Evolutionary conservation across 1,140 invertebrate genomes (phyloP), one percentile per base, ranked within the genome.

Genomic region (Galleria mellonella): DNA sequence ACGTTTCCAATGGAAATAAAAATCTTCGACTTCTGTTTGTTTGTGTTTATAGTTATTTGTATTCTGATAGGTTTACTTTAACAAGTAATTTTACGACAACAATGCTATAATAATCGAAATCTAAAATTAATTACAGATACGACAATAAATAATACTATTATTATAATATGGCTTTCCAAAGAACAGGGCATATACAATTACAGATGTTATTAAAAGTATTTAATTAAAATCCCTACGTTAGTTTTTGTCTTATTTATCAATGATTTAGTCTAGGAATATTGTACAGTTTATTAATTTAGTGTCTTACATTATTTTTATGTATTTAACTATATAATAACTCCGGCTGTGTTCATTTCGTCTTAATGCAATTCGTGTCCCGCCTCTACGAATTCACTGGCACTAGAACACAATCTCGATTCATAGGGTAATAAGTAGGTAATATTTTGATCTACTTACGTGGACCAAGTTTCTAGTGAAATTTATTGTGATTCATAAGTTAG

Each of bases 1-100:
- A 53, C 43, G 37, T 62, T 65, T 65, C 58, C 65, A 32, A 65
- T 57, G 55, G 64, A 64, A 64, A 68, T 58, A 38, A 52, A 61
- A 53, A 32, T 23, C 5, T 35, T 39, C 10, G 32, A 37, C 32
- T 35, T 43, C 10, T 12, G 30, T 43, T 9, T 43, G 13, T 30
- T 32, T 33, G 14, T 43, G 12, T 17, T 17, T 23, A 9, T 17
- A 15, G 15, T 23, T 23, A 23, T 23, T 23, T 23, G 17, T 23
- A 23, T 23, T 23, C 17, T n/a, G 6, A 23, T 23, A 23, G 2
- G 2, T 23, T 23, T 23, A 23, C 17, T 6, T 23, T 23, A 23
- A 23, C 17, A 23, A 3, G 17, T 23, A 23, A 23, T 6, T 23
- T 23, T 23, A 23, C 17, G 17, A 23, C 17, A 23, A 23, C 17